Evolutionary conservation across 1,140 invertebrate genomes (phyloP).

Genomic region (Brachionus paranguensis): DNA sequence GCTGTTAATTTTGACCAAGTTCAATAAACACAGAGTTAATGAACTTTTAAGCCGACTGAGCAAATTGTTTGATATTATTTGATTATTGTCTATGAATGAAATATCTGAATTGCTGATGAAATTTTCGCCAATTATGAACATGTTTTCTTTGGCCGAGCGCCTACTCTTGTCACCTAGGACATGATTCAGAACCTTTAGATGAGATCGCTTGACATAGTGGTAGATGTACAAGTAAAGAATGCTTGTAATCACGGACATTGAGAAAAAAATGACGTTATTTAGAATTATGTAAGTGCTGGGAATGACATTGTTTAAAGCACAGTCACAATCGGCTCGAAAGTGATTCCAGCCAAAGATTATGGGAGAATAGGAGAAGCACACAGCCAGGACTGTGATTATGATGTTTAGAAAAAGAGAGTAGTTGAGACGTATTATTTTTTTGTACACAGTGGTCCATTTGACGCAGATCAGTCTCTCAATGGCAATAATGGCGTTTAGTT

Average conservation of each 20-base stretch:
- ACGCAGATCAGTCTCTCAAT: slow-evolving; percentile 6
- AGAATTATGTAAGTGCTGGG: not conserved
- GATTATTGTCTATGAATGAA: not conserved
- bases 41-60: not conserved
- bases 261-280: slow-evolving; percentile 1
- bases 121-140: not conserved
- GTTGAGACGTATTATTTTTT: not conserved
- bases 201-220: not conserved
- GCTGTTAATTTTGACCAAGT: not conserved
- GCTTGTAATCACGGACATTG: not conserved
- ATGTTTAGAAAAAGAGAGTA: not conserved
- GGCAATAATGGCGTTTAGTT: not conserved
- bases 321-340: not conserved
- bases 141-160: not conserved
- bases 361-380: not conserved
- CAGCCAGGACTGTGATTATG: not conserved
- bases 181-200: not conserved
- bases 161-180: not conserved
- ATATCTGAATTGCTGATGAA: not conserved
- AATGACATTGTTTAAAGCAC: not conserved
- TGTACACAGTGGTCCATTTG: not conserved
- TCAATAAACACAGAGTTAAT: not conserved
- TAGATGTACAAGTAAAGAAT: slow-evolving; percentile 8
- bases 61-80: not conserved
- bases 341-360: not conserved